Evolutionary conservation across 35 echinoderm and acorn worm species (phyloP).

Genomic region (Heliocidaris erythrogramma): DNA sequence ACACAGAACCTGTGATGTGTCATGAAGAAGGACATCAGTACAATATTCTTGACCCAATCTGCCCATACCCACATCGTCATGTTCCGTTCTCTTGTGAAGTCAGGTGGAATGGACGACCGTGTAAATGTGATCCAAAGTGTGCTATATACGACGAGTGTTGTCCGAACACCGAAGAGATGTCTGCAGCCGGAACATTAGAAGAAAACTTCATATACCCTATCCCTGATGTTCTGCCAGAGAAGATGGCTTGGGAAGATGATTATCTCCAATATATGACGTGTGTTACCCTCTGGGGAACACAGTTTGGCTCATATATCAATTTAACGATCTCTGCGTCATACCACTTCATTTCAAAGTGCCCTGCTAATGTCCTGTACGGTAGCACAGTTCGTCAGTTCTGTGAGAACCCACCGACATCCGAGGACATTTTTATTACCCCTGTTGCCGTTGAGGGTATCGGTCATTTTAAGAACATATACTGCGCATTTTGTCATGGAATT

Average conservation of each 20-base stretch:
- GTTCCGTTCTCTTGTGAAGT: neutral
- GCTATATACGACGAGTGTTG: neutral
- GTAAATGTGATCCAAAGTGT: slow-evolving; percentile 31
- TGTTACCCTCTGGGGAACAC: neutral
- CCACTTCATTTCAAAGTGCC: neutral
- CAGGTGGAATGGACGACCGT: neutral
- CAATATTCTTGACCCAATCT: neutral
- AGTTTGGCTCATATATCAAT: neutral
- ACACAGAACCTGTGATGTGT: neutral
- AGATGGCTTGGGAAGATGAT: slow-evolving; percentile 43
- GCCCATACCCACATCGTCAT: neutral
- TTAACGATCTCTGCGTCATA: neutral
- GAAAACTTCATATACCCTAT: neutral
- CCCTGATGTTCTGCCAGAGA: neutral
- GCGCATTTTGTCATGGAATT: slow-evolving; percentile 56
- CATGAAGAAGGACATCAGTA: neutral
- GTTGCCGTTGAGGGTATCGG: slow-evolving; percentile 15
- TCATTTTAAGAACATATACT: slow-evolving; percentile 54
- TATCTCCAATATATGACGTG: slow-evolving; percentile 23
- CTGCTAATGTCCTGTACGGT: neutral
- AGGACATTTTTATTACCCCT: neutral
- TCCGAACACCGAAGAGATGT: neutral
- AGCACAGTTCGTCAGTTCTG: neutral
- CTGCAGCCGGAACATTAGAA: neutral
- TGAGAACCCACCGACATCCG: neutral